Conservation (phyloP, 2,113 vertebrate genomes). For the Aegypius monachus region DNA sequence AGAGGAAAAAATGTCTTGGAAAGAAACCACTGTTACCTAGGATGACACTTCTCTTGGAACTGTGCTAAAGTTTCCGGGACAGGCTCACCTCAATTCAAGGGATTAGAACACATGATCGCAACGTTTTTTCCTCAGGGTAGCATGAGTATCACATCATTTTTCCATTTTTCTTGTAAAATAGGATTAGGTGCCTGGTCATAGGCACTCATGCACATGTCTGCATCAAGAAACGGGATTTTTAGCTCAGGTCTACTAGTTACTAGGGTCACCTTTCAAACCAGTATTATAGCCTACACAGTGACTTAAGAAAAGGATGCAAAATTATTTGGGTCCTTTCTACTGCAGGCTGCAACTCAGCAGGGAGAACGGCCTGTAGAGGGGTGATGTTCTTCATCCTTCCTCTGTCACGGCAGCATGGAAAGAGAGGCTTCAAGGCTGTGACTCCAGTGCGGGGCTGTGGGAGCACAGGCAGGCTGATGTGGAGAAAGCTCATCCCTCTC, state of each 20-base stretch:
- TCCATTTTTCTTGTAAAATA: neutral
- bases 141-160: neutral
- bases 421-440: neutral
- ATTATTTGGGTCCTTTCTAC: neutral
- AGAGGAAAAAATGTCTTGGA: neutral
- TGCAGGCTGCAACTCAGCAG: neutral
- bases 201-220: neutral
- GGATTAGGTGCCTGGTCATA: neutral
- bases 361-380: neutral
- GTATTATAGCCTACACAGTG: neutral
- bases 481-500: neutral
- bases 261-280: neutral
- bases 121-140: neutral
- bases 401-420: neutral
- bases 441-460: neutral
- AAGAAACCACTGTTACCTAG: constrained; percentile 15
- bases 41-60: constrained; percentile 6
- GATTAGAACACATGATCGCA: neutral
- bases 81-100: neutral
- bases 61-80: neutral
- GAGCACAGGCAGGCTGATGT: neutral
- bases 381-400: neutral
- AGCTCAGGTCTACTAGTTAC: neutral
- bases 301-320: neutral
- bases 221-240: neutral